Percentiles rank a stretch among this genome's conserved stretches.
Conservation (phyloP, 2,113 vertebrate genomes). For the Carettochelys insculpta region DNA sequence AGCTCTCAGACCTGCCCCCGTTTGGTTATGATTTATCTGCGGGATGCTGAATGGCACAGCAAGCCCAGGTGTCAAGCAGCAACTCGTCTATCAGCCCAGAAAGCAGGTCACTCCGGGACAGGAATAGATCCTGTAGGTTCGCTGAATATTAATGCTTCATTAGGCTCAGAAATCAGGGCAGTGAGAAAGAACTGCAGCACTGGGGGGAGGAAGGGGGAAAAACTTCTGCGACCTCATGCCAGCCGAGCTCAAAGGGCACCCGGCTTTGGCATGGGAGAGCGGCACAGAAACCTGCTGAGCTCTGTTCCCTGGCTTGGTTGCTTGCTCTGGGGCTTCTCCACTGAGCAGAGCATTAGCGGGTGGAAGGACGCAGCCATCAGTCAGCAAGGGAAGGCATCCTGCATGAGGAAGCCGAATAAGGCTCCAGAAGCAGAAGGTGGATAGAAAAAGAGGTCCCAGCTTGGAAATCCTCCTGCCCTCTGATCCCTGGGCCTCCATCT, state of each 20-base stretch:
- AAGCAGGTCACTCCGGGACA: constrained; percentile 68
- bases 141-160: constrained; percentile 69
- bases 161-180: constrained; percentile 58
- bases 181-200: neutral
- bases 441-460: neutral
- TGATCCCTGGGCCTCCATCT: neutral
- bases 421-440: neutral
- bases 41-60: neutral
- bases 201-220: neutral
- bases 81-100: constrained; percentile 64
- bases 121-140: constrained; percentile 71
- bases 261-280: rapidly evolving
- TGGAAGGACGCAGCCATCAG: neutral
- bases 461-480: neutral
- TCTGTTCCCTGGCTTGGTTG: neutral
- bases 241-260: rapidly evolving
- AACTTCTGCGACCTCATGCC: neutral
- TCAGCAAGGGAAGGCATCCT: neutral
- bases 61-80: neutral
- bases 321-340: neutral
- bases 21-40: constrained; percentile 18
- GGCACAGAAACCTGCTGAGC: neutral
- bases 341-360: too few relatives aligned
- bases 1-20: rapidly evolving
- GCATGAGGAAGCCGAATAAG: neutral